Evolutionary conservation across 1,140 invertebrate genomes (phyloP).

Genomic region (Saccostrea echinata): DNA sequence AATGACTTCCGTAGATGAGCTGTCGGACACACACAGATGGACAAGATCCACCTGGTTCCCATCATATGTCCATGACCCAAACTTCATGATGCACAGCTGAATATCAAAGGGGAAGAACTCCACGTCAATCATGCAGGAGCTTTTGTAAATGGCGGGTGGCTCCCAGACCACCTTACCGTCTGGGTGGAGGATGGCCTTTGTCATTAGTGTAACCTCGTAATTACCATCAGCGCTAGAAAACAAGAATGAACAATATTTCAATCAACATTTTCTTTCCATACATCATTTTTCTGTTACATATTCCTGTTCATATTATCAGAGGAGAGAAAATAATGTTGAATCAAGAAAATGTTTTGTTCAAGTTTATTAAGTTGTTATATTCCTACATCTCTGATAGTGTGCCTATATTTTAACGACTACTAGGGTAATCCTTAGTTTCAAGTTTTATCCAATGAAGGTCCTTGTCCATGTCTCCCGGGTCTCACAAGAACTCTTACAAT

Average conservation of each 20-base stretch:
- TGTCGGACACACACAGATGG: constrained; percentile 77
- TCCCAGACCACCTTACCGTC: constrained; percentile 97
- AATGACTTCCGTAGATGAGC: constrained; percentile 61
- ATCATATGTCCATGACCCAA: constrained; percentile 93
- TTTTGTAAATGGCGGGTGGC: constrained; percentile 99
- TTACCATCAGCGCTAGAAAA: constrained; percentile 82
- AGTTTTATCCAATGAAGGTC: background rate
- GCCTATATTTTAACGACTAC: no score
- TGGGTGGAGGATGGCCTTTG: constrained; percentile 84
- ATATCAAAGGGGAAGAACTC: constrained; percentile 91
- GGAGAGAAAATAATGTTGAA: no score
- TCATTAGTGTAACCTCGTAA: constrained; percentile 83
- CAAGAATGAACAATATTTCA: background rate
- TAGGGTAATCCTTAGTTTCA: background rate
- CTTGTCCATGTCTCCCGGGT: background rate
- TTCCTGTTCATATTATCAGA: no score
- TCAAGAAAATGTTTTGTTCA: no score
- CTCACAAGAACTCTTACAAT: background rate
- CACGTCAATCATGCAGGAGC: constrained; percentile 99
- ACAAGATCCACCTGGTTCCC: constrained; percentile 86
- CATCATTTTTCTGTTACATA: background rate
- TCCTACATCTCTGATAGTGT: no score
- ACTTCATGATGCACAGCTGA: constrained; percentile 93
- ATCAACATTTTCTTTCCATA: background rate
- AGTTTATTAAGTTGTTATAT: no score